Base-by-base conservation (phyloP, 2,888 invertebrate species). In the Cephus sareptanus region DNA sequence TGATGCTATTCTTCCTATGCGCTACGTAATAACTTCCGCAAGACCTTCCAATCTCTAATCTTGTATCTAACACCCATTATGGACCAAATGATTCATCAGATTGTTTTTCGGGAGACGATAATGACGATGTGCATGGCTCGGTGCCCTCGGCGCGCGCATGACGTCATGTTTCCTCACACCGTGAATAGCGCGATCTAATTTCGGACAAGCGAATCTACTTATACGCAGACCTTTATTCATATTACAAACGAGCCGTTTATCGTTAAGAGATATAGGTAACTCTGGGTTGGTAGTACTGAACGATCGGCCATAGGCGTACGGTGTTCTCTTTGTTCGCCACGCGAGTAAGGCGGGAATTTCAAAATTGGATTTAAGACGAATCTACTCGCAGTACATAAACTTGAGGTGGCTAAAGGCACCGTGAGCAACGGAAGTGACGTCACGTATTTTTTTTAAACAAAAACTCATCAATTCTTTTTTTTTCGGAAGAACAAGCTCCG, bases 181-280 rank as follows among this genome's bases (percentile, higher is more conserved):
- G 83, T 83, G 87, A 90, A 90, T 89, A 90, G 88, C 80, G 80
- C 84, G 87, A 85, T 89, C 90, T 90, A 90, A 89, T 88, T 90
- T 87, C 80, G 89, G 86, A 83, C 81, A 80, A 81, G 80, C 80
- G 88, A 77, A 79, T 87, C 91, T 90, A 56, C 40, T 56, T 56
- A 90, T 88, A 89, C 89, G 83, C 85, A 87, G 86, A 84, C 85
- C 88, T 88, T 90, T 91, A 90, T 91, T 91, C 90, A 88, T 89
- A 89, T 90, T 90, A 89, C 89, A 87, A 88, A 88, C 87, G 86
- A 87, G 83, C 82, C 83, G 81, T 85, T 87, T 86, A 83, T 56
- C 56, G 23, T 23, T 23, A 56, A 56, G 9, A 56, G 23, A 56
- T 56, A 56, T 56, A 9, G 56, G 56, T 23, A 23, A 56, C 23